Evolutionary conservation across 1,140 invertebrate species (phyloP), one percentile per base, ranked within the genome.

Genomic region (Drepana arcuata): DNA sequence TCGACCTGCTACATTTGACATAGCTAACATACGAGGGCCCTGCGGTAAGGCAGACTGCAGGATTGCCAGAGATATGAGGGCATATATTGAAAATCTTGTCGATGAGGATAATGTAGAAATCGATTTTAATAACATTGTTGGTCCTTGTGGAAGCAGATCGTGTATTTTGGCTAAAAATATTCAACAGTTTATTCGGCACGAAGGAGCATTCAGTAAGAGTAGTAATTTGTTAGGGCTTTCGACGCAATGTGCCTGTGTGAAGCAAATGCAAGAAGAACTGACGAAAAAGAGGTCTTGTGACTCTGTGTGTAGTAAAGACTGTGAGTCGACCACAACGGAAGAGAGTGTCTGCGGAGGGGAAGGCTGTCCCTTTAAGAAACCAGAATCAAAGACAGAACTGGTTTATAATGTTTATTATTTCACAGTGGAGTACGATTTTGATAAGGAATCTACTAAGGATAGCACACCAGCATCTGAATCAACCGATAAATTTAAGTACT

Each of bases 21-120:
- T 82, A 39, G 71, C 65, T 35, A 79, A 82, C 34, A 71, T 82
- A 46, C 59, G 63, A 56, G 78, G 78, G 4, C 72, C 74, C 13
- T 82, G 78, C 38, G 78, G 78, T n/a, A 69, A 47, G 53, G 41
- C 64, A 28, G 74, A 82, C 37, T 82, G 78, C 25, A 72, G 56
- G 52, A 70, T 82, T 37, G 78, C 74, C 14, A 68, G 69, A 58
- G 55, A 70, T 33, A 47, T 82, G 28, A 60, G 67, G 46, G 67
- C 67, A 18, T 82, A 82, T 41, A 71, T 82, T 14, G 69, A 78
- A 58, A 69, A 72, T 30, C 50, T 78, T 5, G 53, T 79, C 10
- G 69, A 72, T 34, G 73, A 82, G 65, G 78, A 82, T 39, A 53
- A 68, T 23, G 51, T 51, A 46, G 67, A 70, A 47, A 54, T 82